Evolutionary conservation across 2,113 vertebrate genomes (phyloP), one percentile per base, ranked within the genome.

Genomic region (Apteryx mantelli): DNA sequence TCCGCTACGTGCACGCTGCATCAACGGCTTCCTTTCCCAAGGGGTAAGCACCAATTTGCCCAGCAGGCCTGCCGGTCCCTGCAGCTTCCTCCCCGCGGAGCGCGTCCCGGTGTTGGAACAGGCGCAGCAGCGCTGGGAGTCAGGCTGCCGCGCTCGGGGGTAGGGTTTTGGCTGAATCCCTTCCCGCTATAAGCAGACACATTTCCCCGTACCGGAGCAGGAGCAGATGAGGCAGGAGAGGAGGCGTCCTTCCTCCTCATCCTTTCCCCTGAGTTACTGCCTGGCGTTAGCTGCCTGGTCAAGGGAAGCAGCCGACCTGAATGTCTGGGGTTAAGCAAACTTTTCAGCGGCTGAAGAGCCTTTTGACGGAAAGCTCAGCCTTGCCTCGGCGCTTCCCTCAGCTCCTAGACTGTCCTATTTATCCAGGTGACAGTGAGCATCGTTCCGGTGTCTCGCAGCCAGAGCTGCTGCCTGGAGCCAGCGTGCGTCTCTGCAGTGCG

Each of bases 21-120:
- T 71, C 89, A 75, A 34, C 83, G 55, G 52, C 86, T 68, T 65
- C 60, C 89, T 89, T 26, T 96, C 97, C 94, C 89, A 93, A 96
- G 96, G 95, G 91, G 42, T 93, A 86, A 97, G 92, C 86, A 89
- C 21, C 52, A 12, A 88, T 85, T 86, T 79, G 73, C 88, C 75
- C 81, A 69, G 73, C n/a, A 73, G 92, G 82, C 56, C 58, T 77
- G 48, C 38, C 79, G 69, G 36, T 64, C 65, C 42, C 74, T 70
- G 71, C 70, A 94, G 73, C 68, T 48, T 52, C 66, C 11, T 25
- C 42, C 28, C 56, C 14, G 44, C 26, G 38, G 42, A 89, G 66
- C 60, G 65, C n/a, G 7, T 66, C 71, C 77, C 82, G 83, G 50
- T 30, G 58, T 30, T 30, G 61, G 69, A 25, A 3, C 21, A 71